phyloP scores from a whole-genome alignment of 1,140 invertebrate genomes.

The Halesus radiatus region DNA sequence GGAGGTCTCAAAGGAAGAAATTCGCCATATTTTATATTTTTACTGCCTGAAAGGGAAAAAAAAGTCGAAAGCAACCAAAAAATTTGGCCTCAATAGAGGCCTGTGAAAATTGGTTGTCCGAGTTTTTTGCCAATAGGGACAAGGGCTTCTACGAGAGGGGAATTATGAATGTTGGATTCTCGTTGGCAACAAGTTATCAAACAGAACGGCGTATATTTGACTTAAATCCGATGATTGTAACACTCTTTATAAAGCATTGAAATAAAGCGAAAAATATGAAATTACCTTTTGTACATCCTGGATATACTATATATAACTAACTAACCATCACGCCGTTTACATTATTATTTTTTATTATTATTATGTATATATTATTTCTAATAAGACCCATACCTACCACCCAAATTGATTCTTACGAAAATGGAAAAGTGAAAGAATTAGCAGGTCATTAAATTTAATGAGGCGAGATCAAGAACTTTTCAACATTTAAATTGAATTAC shows the following conservation, averaged over 20 bases:
- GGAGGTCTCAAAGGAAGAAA: constrained; percentile 1
- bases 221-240: constrained; percentile 17
- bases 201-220: constrained; percentile 21
- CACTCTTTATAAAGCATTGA: constrained; percentile 24
- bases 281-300: constrained; percentile 18
- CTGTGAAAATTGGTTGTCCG: constrained; percentile 13
- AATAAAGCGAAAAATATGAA: constrained; percentile 27
- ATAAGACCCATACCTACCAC: no score
- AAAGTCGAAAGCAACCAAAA: no score
- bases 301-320: no score
- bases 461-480: no score
- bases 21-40: not conserved
- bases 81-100: constrained; percentile 20
- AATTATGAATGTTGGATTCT: constrained; percentile 26
- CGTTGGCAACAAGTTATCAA: constrained; percentile 18
- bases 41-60: not conserved
- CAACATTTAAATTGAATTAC: no score
- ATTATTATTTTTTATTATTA: no score
- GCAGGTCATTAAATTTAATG: no score
- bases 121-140: constrained; percentile 16
- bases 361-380: no score
- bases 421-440: no score
- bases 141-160: not conserved
- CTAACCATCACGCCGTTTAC: no score
- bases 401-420: no score